Evolutionary conservation across 2,888 invertebrate species (phyloP).

Genomic region (Gastrophysa polygoni): DNA sequence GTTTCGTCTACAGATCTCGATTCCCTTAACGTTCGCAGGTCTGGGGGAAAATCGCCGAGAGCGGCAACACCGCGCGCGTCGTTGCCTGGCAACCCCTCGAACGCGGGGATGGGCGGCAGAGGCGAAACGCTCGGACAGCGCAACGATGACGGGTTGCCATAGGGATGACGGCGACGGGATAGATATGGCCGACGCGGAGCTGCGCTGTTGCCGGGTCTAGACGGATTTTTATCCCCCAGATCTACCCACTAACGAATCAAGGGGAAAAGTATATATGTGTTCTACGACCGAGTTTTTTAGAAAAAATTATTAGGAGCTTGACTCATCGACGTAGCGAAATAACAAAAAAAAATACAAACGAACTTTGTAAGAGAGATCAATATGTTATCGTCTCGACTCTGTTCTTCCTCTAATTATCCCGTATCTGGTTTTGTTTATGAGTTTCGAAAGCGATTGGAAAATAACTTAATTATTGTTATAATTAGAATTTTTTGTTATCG

Average conservation of each 20-base stretch:
- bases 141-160: conserved; percentile 49
- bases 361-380: too few relatives aligned
- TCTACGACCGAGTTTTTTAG: too few relatives aligned
- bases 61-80: background rate
- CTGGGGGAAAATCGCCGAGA: background rate
- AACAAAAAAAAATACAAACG: too few relatives aligned
- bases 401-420: background rate
- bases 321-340: background rate
- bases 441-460: background rate
- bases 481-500: background rate
- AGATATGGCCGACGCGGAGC: background rate
- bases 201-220: background rate
- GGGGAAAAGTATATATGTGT: too few relatives aligned
- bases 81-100: conserved; percentile 1
- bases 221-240: background rate
- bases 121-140: conserved; percentile 39
- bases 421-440: background rate
- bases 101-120: conserved; percentile 39
- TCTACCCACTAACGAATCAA: too few relatives aligned
- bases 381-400: background rate
- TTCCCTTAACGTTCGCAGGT: background rate
- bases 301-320: too few relatives aligned
- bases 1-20: too few relatives aligned
- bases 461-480: background rate
- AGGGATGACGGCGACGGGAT: conserved; percentile 40